Evolutionary conservation across 2,888 invertebrate species (phyloP).

Genomic region (Amphiduros pacificus): DNA sequence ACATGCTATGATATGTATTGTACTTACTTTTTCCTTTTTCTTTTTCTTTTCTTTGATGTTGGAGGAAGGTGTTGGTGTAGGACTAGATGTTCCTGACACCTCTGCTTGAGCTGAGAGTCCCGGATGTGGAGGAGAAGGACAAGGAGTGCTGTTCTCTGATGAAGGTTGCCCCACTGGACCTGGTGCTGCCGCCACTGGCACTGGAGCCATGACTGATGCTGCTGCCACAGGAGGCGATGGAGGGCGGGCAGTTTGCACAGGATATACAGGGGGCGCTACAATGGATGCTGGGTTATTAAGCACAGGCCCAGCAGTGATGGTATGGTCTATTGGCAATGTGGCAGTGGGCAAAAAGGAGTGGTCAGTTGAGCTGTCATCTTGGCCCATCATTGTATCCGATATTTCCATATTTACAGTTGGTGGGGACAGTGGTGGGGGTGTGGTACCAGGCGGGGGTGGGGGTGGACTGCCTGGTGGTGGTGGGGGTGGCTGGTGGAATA

Average conservation of each 20-base stretch:
- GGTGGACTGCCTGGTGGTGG: slow-evolving; percentile 5
- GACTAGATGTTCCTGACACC: no score
- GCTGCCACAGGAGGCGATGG: background rate
- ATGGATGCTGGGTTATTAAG: background rate
- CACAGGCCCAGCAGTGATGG: background rate
- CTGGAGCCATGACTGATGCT: background rate
- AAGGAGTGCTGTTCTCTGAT: background rate
- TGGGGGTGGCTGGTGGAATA: no score
- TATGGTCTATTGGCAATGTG: background rate
- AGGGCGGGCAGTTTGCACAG: background rate
- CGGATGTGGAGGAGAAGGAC: background rate
- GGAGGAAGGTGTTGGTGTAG: background rate
- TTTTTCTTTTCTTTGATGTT: slow-evolving; percentile 29
- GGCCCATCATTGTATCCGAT: no score
- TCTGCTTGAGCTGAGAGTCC: no score
- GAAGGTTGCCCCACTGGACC: no score
- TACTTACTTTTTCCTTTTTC: slow-evolving; percentile 41
- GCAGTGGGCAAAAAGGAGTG: background rate
- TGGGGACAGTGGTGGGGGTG: slow-evolving; percentile 1
- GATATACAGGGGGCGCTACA: background rate
- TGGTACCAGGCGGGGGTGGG: slow-evolving; percentile 14
- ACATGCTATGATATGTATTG: no score
- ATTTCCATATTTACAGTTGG: background rate
- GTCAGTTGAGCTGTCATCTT: slow-evolving; percentile 1
- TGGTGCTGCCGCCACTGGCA: no score